Evolutionary conservation across 2,797 vertebrate genomes (phyloP).

Genomic region (Sebastes steindachneri): DNA sequence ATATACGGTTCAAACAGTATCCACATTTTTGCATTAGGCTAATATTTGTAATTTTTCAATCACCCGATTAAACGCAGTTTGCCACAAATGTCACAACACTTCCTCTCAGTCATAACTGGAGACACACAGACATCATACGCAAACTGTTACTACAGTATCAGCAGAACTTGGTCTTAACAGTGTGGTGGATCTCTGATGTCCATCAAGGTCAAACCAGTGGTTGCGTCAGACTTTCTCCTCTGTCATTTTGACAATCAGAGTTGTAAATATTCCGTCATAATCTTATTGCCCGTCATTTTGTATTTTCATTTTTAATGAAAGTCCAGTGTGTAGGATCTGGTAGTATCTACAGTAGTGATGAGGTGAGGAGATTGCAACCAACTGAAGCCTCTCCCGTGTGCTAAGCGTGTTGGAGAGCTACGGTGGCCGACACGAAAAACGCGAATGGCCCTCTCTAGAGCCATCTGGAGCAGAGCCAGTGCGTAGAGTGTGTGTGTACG

Average conservation of each 20-base stretch:
- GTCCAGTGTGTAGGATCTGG: background rate
- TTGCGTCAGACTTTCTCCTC: too few species aligned
- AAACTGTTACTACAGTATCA: background rate
- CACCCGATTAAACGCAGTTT: background rate
- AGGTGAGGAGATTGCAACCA: too few species aligned
- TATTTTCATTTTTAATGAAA: background rate
- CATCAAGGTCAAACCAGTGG: background rate
- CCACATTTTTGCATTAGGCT: background rate
- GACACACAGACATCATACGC: background rate
- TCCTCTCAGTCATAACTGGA: background rate
- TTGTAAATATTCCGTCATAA: too few species aligned
- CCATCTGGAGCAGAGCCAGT: background rate
- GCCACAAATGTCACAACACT: background rate
- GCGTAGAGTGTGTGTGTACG: background rate
- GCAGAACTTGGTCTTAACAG: background rate
- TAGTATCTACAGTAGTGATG: background rate
- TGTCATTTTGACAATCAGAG: too few species aligned
- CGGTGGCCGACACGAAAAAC: too few species aligned
- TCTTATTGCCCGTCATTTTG: too few species aligned
- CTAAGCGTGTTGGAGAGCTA: too few species aligned
- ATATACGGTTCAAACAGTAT: background rate
- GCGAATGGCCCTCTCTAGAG: too few species aligned
- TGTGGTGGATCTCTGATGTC: background rate
- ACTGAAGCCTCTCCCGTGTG: too few species aligned
- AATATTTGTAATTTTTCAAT: background rate